phyloP scores from a whole-genome alignment of 2,797 vertebrate species.

The Pseudochromis fuscus region DNA sequence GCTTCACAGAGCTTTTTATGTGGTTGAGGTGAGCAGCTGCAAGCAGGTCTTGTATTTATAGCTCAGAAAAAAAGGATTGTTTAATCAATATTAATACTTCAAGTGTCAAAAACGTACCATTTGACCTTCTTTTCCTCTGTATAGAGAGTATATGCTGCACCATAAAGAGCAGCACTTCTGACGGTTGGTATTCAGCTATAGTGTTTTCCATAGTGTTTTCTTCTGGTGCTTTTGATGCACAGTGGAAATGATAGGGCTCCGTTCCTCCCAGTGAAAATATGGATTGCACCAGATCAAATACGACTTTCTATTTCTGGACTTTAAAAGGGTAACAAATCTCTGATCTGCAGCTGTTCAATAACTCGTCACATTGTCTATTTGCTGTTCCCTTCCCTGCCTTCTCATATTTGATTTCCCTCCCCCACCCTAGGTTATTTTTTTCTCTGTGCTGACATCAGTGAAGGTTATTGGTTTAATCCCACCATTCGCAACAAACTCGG shows the following conservation, averaged over 20 bases:
- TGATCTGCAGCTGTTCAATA: slow-evolving; percentile 40
- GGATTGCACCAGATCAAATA: slow-evolving; percentile 45
- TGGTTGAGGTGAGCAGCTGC: neutral
- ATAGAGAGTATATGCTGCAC: neutral
- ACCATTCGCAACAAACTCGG: neutral
- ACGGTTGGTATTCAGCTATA: neutral
- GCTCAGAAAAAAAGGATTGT: neutral
- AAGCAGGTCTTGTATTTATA: slow-evolving; percentile 1
- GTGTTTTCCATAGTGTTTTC: slow-evolving; percentile 11
- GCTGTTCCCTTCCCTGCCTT: slow-evolving; percentile 22
- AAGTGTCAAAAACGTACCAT: neutral
- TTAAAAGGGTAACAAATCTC: slow-evolving; percentile 60
- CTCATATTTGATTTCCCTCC: neutral
- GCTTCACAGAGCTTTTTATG: no score
- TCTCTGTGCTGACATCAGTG: neutral
- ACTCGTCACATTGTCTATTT: slow-evolving; percentile 48
- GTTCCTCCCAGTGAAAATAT: slow-evolving; percentile 41
- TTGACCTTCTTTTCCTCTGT: neutral
- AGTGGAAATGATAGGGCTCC: slow-evolving; percentile 20
- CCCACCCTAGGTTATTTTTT: slow-evolving; percentile 32
- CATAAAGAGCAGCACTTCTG: neutral
- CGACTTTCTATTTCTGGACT: slow-evolving; percentile 48
- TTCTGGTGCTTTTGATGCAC: neutral
- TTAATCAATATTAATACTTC: neutral
- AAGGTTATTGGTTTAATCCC: neutral